Base-by-base conservation (phyloP, 2,888 invertebrate genomes). In the Acholoe squamosa region DNA sequence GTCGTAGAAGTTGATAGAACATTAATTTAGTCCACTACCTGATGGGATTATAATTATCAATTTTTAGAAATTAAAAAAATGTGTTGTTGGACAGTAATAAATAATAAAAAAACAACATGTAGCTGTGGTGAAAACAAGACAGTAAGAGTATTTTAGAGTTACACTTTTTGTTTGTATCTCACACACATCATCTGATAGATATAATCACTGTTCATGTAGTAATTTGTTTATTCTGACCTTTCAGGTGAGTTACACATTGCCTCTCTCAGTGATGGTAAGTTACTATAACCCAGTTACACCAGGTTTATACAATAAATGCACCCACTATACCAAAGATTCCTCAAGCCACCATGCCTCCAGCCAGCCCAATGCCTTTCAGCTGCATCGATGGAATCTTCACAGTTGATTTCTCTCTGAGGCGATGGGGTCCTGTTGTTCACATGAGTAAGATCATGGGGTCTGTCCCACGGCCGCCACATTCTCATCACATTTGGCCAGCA, bases 361-460 rank as follows among this genome's bases (percentile, higher is more conserved):
- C 25, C 71, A 14, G 28, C n/a, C 14, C 71, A 71, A n/a, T 71
- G 71, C 71, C 71, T 71, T 71, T 71, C 28, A 71, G 28, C 3
- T 3, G n/a, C 31, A 25, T 80, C 80, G 80, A 80, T 80, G 80
- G 80, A n/a, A 80, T 80, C 80, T 80, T 80, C 33, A 14, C 80
- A n/a, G 33, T 25, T 80, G 80, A 80, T 80, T 43, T 33, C 34
- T 16, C 33, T 34, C 34, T 22, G 80, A 43, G 80, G 43, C 80
- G 43, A 80, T 80, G 80, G 33, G 80, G 80, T 80, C 0, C 34
- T 43, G 34, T 80, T 80, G 34, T 80, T 14, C 19, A 43, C 43
- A 43, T 80, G 80, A 33, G 80, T 80, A 80, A 80, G 80, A 80
- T 28, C 31, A 28, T 28, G 19, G n/a, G 14, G 14, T 76, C 76